A percentile compares a stretch with the other conserved stretches of the same genome.
These are phyloP conservation scores for Saxidomus purpurata DNA, from an alignment of 1,140 invertebrate species.

Conservation along the genomic window DNA sequence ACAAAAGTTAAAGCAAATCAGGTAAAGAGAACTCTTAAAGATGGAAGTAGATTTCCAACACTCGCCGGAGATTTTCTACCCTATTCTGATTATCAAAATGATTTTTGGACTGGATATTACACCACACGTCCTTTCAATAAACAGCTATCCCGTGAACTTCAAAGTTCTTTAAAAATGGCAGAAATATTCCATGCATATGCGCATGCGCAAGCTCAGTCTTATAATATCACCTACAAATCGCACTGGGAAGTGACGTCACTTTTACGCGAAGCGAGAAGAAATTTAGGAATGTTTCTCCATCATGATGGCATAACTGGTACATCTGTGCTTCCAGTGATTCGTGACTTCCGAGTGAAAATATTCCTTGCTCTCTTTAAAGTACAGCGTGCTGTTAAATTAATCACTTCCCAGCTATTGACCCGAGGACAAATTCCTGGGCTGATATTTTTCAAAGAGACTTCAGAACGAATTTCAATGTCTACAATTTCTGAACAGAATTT, in stretches of 20 bases:
- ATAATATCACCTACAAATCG: slow-evolving; percentile 32
- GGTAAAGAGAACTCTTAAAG: slow-evolving; percentile 64
- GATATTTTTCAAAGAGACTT: background rate
- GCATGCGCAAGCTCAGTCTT: slow-evolving; percentile 83
- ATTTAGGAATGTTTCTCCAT: slow-evolving; percentile 58
- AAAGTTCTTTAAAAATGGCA: slow-evolving; percentile 92
- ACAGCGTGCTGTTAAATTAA: slow-evolving; percentile 31
- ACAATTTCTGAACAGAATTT: background rate
- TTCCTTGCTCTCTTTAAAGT: background rate
- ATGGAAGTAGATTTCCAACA: slow-evolving; percentile 89
- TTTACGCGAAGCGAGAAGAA: slow-evolving; percentile 18
- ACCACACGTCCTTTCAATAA: slow-evolving; percentile 97
- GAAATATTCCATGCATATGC: slow-evolving; percentile 82
- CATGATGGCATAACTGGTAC: slow-evolving; percentile 66
- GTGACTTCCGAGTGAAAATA: slow-evolving; percentile 46
- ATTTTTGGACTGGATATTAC: slow-evolving; percentile 98
- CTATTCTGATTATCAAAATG: slow-evolving; percentile 97
- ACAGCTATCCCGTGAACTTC: slow-evolving; percentile 93
- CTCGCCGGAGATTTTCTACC: slow-evolving; percentile 97
- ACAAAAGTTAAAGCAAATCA: slow-evolving; percentile 88
- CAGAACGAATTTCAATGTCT: background rate
- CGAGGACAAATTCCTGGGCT: background rate
- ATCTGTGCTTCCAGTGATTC: slow-evolving; percentile 59
- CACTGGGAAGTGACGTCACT: background rate
- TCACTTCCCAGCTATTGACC: slow-evolving; percentile 17